Evolutionary conservation across 2,797 vertebrate species (phyloP).

Genomic region (Taenioides sp.): DNA sequence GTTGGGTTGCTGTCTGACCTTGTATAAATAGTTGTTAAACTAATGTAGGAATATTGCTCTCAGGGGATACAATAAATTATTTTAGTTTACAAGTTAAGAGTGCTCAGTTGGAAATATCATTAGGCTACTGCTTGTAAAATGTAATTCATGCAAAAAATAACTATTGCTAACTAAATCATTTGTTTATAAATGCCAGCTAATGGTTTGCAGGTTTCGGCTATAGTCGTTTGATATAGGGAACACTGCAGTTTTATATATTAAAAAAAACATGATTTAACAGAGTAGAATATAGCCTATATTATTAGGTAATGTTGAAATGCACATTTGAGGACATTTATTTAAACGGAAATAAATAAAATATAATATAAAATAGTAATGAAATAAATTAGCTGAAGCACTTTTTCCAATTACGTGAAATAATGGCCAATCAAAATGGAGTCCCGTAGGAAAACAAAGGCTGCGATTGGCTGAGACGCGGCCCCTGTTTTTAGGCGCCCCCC

Average conservation of each 20-base stretch:
- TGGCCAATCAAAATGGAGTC: conserved; percentile 74
- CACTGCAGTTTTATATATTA: too few relatives aligned
- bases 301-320: too few relatives aligned
- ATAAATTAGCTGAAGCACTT: neutral
- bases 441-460: conserved; percentile 79
- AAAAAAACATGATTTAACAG: too few relatives aligned
- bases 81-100: neutral
- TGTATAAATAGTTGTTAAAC: conserved; percentile 3
- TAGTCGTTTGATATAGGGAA: too few relatives aligned
- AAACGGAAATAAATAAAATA: too few relatives aligned
- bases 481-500: conserved; percentile 66
- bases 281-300: too few relatives aligned
- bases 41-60: neutral
- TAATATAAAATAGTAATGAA: too few relatives aligned
- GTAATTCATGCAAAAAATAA: neutral
- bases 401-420: conserved; percentile 43
- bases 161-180: too few relatives aligned
- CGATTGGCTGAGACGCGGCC: conserved; percentile 77
- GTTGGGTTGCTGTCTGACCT: conserved; percentile 1
- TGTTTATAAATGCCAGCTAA: too few relatives aligned
- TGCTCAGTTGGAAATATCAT: neutral
- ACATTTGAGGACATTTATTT: too few relatives aligned
- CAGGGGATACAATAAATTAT: neutral
- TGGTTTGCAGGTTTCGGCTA: too few relatives aligned
- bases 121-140: neutral